These are phyloP conservation scores for Pangasius djambal DNA, from an alignment of 2,797 vertebrate species.

Conservation along the genomic window DNA sequence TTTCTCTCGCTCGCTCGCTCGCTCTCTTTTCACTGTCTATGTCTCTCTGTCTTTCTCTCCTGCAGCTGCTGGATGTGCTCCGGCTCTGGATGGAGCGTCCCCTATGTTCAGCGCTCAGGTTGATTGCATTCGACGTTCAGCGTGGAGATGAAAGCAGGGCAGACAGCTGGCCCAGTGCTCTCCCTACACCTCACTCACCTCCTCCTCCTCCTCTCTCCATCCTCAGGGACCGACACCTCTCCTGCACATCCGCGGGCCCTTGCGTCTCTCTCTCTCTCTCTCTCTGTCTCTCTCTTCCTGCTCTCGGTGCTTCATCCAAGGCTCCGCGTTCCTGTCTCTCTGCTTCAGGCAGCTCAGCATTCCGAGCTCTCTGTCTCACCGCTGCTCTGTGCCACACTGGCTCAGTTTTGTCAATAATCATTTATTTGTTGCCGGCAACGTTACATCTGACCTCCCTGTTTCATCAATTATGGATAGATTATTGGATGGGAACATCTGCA, in stretches of 20 bases:
- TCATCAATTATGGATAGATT: slow-evolving; percentile 99
- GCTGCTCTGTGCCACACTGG: slow-evolving; percentile 83
- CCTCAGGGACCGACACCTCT: slow-evolving; percentile 54
- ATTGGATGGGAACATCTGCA: slow-evolving; percentile 99
- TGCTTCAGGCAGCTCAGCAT: slow-evolving; percentile 56
- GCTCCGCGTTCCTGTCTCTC: slow-evolving; percentile 42
- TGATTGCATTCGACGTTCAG: slow-evolving; percentile 73
- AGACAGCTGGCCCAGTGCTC: slow-evolving; percentile 77
- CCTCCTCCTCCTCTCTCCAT: slow-evolving; percentile 22
- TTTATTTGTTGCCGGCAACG: slow-evolving; percentile 98
- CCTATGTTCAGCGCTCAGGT: slow-evolving; percentile 58
- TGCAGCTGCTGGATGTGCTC: slow-evolving; percentile 30
- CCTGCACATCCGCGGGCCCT: slow-evolving; percentile 34
- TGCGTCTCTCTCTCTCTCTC: slow-evolving; percentile 29
- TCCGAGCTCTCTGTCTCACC: slow-evolving; percentile 78
- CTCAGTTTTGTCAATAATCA: slow-evolving; percentile 99
- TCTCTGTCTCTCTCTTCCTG: slow-evolving; percentile 23
- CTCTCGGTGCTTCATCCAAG: slow-evolving; percentile 50
- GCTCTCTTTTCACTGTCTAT: not conserved
- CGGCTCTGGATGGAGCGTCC: slow-evolving; percentile 28
- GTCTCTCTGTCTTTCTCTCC: slow-evolving; percentile 12
- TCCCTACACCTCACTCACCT: slow-evolving; percentile 68
- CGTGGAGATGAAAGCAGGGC: slow-evolving; percentile 76
- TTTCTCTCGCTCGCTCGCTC: not conserved
- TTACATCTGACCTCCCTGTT: slow-evolving; percentile 99